Evolutionary conservation across 2,888 invertebrate genomes (phyloP).

Genomic region (Melanchra persicariae): DNA sequence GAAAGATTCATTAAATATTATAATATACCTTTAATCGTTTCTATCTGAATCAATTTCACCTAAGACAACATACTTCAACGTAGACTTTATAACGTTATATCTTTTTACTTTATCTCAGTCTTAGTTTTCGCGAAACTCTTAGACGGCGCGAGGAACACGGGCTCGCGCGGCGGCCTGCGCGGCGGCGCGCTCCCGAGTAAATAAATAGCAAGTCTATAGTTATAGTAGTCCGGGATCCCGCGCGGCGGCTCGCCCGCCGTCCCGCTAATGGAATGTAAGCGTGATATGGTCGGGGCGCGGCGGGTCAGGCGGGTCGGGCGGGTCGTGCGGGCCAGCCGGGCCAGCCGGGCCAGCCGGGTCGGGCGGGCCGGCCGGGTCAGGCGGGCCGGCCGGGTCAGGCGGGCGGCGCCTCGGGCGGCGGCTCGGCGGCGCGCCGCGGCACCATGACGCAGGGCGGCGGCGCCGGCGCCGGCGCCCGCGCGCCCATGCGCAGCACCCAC

Average conservation of each 20-base stretch:
- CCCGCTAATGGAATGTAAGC: conserved; percentile 90
- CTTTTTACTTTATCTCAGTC: conserved; percentile 90
- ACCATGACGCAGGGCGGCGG: conserved; percentile 68
- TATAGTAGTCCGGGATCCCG: conserved; percentile 87
- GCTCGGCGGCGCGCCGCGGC: conserved; percentile 68
- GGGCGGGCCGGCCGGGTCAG: conserved; percentile 70
- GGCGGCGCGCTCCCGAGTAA: conserved; percentile 81
- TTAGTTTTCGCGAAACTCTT: conserved; percentile 89
- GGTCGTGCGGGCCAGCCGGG: conserved; percentile 10
- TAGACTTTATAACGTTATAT: conserved; percentile 89
- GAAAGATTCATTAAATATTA: conserved; percentile 89
- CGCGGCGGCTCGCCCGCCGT: conserved; percentile 82
- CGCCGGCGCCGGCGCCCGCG: conserved; percentile 73
- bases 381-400: conserved; percentile 25
- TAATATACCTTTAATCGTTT: conserved; percentile 87
- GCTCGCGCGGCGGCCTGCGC: conserved; percentile 66
- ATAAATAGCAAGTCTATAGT: conserved; percentile 90
- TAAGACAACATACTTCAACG: conserved; percentile 89
- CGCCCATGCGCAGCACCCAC: conserved; percentile 89
- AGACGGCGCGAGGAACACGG: conserved; percentile 86
- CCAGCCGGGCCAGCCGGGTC: conserved; percentile 73
- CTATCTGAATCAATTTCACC: conserved; percentile 90
- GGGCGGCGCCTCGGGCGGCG: conserved; percentile 77
- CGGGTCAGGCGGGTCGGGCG: conserved; percentile 59
- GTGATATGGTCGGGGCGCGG: conserved; percentile 81